Evolutionary conservation across 1,140 invertebrate species (phyloP).

Genomic region (Drosophila tsacasi): DNA sequence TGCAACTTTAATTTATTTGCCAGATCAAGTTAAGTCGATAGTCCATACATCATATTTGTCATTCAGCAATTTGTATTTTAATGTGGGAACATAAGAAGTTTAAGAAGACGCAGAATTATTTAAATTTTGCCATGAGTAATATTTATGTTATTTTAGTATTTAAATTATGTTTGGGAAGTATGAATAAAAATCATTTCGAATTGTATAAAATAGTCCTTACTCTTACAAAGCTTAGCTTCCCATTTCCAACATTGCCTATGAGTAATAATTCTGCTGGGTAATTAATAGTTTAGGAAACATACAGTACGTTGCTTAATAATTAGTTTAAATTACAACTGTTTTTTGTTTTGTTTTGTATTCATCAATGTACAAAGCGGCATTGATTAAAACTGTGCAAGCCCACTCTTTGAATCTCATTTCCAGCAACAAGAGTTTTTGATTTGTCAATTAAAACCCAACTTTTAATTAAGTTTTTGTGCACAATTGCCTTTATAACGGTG

Average conservation of each 20-base stretch:
- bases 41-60: not conserved
- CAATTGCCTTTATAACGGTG: not conserved
- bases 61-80: not conserved
- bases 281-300: too few species aligned
- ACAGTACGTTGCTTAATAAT: not conserved
- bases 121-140: not conserved
- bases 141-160: not conserved
- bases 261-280: not conserved
- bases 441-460: slow-evolving; percentile 15
- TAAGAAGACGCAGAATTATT: not conserved
- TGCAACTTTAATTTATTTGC: not conserved
- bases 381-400: not conserved
- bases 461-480: slow-evolving; percentile 13
- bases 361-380: not conserved
- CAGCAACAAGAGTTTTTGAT: slow-evolving; percentile 1
- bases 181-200: not conserved
- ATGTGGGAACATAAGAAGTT: not conserved
- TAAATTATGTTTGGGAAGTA: not conserved
- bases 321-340: too few species aligned
- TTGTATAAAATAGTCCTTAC: not conserved
- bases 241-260: not conserved
- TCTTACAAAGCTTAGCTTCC: not conserved
- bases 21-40: not conserved
- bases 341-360: not conserved
- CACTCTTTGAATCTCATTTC: not conserved